Evolutionary conservation across 2,797 vertebrate genomes (phyloP).

Genomic region (Decapterus maruadsi): DNA sequence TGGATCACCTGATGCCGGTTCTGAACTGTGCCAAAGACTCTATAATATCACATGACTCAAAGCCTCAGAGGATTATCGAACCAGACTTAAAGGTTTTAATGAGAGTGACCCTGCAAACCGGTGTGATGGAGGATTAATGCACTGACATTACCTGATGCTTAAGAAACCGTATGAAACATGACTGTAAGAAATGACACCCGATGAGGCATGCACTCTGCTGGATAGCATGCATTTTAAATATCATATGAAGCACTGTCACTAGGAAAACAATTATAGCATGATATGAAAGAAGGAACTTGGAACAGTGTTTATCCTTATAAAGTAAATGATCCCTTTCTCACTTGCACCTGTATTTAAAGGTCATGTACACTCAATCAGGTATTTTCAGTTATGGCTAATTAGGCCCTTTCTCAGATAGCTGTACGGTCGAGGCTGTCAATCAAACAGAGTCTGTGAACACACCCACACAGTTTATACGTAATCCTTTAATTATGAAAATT

Average conservation of each 20-base stretch:
- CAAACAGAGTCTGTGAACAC: background rate
- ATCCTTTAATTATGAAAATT: background rate
- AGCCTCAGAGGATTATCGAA: slow-evolving; percentile 56
- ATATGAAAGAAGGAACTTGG: background rate
- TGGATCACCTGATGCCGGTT: background rate
- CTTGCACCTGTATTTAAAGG: background rate
- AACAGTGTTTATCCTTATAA: background rate
- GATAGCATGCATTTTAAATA: background rate
- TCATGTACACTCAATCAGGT: background rate
- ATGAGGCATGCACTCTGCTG: background rate
- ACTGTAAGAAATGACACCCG: background rate
- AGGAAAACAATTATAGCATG: background rate
- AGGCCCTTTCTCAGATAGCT: background rate
- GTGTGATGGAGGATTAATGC: slow-evolving; percentile 16
- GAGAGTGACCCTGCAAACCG: background rate
- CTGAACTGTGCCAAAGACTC: slow-evolving; percentile 15
- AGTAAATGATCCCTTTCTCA: background rate
- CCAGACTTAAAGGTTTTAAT: slow-evolving; percentile 40
- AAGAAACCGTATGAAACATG: background rate
- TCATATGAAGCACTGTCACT: background rate
- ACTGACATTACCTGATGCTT: slow-evolving; percentile 6
- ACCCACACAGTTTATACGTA: too few species aligned
- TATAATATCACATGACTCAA: slow-evolving; percentile 60
- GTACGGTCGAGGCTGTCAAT: background rate
- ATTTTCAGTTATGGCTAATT: background rate